Percentiles rank a stretch among this genome's conserved stretches.
Evolutionary conservation across 2,888 invertebrate genomes (phyloP).

Genomic region (Lochmaea crataegi): DNA sequence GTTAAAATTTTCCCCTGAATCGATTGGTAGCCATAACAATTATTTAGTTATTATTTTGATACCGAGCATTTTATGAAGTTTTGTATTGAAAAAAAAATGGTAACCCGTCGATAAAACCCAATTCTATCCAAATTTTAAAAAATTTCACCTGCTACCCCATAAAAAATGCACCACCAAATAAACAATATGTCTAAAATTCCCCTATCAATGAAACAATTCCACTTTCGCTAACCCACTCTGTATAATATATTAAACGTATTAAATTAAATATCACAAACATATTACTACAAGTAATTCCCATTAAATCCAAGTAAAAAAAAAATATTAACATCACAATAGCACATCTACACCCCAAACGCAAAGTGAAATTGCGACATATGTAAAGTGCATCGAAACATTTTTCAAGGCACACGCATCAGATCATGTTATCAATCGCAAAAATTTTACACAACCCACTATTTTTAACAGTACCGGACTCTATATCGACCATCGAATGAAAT

Average conservation of each 20-base stretch:
- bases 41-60: no score
- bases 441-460: not conserved
- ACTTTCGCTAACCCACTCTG: not conserved
- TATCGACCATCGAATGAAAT: no score
- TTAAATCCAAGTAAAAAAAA: conserved; percentile 42
- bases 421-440: not conserved
- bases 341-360: conserved; percentile 47
- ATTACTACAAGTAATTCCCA: conserved; percentile 34
- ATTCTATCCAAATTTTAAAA: no score
- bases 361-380: conserved; percentile 58
- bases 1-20: no score
- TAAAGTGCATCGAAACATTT: conserved; percentile 60
- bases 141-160: no score
- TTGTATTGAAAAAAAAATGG: no score
- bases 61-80: no score
- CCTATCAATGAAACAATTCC: no score
- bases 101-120: no score
- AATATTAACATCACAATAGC: conserved; percentile 53
- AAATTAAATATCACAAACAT: conserved; percentile 44
- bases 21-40: no score
- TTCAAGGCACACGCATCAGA: conserved; percentile 40
- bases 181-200: no score
- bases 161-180: no score
- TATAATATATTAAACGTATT: conserved; percentile 5
- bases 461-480: not conserved